A percentile compares a stretch with the other conserved stretches of the same genome.
Conservation (phyloP, 2,797 vertebrate genomes). For the Arnoldichthys spilopterus region DNA sequence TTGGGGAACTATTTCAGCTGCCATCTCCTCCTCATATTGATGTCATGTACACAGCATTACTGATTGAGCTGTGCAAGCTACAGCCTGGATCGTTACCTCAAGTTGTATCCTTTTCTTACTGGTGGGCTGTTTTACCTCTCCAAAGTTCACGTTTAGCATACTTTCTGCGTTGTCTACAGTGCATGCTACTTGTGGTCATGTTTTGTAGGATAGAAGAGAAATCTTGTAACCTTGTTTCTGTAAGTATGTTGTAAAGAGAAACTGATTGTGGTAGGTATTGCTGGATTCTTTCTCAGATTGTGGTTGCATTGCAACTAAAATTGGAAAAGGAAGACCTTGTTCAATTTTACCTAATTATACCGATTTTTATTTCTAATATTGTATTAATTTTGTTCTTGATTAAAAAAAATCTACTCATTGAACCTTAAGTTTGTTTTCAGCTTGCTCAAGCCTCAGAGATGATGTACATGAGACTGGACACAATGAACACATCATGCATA, state of each 20-base stretch:
- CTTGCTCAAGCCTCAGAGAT: constrained; percentile 98
- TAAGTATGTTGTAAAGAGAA: no score
- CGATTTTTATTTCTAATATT: no score
- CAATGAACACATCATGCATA: constrained; percentile 94
- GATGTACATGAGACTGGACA: constrained; percentile 97
- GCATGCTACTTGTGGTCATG: no score
- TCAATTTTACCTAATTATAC: no score
- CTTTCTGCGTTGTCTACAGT: no score
- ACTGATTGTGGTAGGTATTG: no score
- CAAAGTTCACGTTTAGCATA: not conserved
- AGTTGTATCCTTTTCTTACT: constrained; percentile 91
- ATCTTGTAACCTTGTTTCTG: no score
- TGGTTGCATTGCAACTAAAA: no score
- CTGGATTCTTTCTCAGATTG: no score
- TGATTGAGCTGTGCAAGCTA: constrained; percentile 97
- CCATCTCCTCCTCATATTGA: constrained; percentile 91
- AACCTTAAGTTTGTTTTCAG: constrained; percentile 79
- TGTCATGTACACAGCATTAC: constrained; percentile 94
- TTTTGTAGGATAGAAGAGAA: no score
- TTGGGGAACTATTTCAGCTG: constrained; percentile 93
- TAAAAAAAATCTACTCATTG: constrained; percentile 13
- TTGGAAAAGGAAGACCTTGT: no score
- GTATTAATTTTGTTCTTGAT: no score
- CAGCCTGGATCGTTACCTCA: constrained; percentile 97
- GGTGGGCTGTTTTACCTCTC: not conserved